Conservation (phyloP, 2,797 vertebrate species). For the Sardinella longiceps region DNA sequence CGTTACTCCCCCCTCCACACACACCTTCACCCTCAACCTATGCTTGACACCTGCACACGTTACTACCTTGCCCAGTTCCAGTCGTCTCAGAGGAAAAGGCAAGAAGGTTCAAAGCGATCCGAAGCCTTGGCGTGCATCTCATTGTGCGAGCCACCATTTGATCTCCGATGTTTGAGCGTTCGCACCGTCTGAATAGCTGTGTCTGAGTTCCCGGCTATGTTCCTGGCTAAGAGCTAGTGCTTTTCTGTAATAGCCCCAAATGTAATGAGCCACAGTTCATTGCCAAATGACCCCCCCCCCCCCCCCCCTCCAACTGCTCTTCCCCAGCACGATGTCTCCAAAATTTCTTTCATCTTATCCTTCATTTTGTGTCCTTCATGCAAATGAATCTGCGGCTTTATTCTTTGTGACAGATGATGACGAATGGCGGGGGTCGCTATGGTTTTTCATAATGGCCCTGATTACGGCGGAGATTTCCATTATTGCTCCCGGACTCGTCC, state of each 20-base stretch:
- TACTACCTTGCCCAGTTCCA: neutral
- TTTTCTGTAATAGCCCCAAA: neutral
- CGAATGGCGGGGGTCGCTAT: conserved; percentile 25
- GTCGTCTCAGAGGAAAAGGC: neutral
- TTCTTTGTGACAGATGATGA: conserved; percentile 40
- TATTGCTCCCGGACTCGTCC: conserved; percentile 21
- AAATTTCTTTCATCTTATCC: conserved; percentile 18
- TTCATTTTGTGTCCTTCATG: conserved; percentile 31
- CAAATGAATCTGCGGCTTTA: conserved; percentile 37
- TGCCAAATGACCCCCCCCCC: conserved; percentile 24
- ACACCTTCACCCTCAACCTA: too few species aligned
- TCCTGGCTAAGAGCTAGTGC: neutral
- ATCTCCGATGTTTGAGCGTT: neutral
- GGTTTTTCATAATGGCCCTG: conserved; percentile 30
- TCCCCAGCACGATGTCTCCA: neutral
- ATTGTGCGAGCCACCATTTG: neutral
- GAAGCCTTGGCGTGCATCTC: neutral
- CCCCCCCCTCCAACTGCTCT: too few species aligned
- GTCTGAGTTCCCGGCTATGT: neutral
- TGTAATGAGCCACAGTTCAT: conserved; percentile 34
- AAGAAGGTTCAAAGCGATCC: neutral
- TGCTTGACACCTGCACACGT: neutral
- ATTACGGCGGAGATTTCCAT: conserved; percentile 34
- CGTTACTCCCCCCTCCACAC: too few species aligned
- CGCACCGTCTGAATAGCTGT: neutral